These are phyloP conservation scores for Drosophila malerkotliana DNA, from an alignment of 1,140 invertebrate species.

Conservation along the genomic window DNA sequence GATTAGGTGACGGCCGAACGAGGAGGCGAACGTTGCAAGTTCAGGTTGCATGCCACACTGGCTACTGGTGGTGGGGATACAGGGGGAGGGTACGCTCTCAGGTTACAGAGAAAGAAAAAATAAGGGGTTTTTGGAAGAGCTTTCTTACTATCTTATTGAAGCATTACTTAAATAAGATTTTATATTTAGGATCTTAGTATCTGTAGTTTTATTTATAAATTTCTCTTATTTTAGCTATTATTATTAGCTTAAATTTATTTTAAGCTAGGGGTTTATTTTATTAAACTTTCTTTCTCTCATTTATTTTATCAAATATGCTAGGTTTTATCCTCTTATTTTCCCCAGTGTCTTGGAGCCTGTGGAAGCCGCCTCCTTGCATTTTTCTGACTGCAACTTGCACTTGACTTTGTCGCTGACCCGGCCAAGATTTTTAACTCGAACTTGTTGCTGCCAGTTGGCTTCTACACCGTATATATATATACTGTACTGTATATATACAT, in stretches of 20 bases:
- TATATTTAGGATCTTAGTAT: no score
- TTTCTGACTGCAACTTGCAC: constrained; percentile 55
- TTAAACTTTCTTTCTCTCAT: no score
- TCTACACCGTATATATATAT: background rate
- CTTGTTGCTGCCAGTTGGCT: constrained; percentile 37
- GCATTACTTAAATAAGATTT: no score
- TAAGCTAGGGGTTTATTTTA: no score
- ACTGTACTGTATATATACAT: background rate
- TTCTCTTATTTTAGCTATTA: no score
- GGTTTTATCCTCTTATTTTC: background rate
- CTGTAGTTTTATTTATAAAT: no score
- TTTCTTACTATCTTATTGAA: no score
- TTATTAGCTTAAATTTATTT: no score
- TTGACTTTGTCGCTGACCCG: constrained; percentile 78
- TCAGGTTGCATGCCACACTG: constrained; percentile 68
- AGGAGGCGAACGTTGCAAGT: constrained; percentile 32
- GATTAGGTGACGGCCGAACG: constrained; percentile 77
- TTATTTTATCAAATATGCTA: no score
- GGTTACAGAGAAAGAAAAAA: background rate
- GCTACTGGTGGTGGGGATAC: constrained; percentile 43
- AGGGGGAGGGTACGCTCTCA: background rate
- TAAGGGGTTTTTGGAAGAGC: no score
- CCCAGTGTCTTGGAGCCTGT: background rate
- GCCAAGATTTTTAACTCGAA: constrained; percentile 73
- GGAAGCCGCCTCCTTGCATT: constrained; percentile 10